These are phyloP conservation scores for Dicaeum eximium DNA, from an alignment of 2,113 vertebrate species.

Conservation along the genomic window DNA sequence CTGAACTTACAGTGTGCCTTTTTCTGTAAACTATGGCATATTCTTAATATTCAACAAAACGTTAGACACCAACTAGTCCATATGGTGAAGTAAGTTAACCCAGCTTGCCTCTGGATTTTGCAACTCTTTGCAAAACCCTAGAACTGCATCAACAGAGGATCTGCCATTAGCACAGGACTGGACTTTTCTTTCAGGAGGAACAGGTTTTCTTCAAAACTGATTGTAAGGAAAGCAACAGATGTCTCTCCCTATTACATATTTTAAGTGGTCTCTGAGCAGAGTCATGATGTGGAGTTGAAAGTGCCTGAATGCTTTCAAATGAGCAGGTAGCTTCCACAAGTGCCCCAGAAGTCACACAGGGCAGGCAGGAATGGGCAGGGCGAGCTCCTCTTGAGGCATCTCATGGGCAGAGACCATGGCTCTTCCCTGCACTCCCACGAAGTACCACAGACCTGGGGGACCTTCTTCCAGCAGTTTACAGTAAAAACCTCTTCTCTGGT, in stretches of 20 bases:
- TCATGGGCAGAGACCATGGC: fast-evolving
- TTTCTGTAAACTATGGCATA: not conserved
- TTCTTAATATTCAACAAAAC: not conserved
- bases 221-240: not conserved
- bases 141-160: not conserved
- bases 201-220: not conserved
- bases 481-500: not conserved
- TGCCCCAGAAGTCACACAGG: not conserved
- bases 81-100: not conserved
- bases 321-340: not conserved
- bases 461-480: not conserved
- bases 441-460: not conserved
- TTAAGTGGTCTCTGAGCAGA: not conserved
- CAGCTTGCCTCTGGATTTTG: not conserved
- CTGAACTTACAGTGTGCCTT: not conserved
- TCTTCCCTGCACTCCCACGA: not conserved
- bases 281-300: not conserved
- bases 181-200: not conserved
- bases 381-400: not conserved
- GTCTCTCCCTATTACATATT: not conserved
- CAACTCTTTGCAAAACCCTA: not conserved
- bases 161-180: not conserved
- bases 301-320: not conserved
- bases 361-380: not conserved
- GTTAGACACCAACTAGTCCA: not conserved